phyloP scores from a whole-genome alignment of 2,797 vertebrate genomes.

The Hapalemur alaotrensis region DNA sequence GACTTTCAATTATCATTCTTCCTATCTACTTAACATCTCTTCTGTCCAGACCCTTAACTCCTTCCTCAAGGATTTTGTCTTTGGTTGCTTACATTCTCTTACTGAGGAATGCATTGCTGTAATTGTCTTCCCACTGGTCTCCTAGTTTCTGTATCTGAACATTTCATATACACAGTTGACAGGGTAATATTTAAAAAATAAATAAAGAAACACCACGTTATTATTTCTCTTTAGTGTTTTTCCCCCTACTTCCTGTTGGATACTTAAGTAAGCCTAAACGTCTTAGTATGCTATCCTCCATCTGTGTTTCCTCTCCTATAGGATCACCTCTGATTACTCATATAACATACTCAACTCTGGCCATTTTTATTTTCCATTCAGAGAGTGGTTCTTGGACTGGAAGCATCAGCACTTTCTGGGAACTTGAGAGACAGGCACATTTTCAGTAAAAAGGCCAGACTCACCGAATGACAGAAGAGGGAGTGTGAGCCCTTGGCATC shows the following conservation, averaged over 20 bases:
- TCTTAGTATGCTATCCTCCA: rapidly evolving
- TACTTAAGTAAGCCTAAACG: not conserved
- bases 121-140: not conserved
- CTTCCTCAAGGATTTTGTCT: not conserved
- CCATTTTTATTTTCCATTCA: not conserved
- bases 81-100: not conserved
- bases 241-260: too few relatives aligned
- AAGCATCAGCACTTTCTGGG: not conserved
- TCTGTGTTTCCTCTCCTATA: not conserved
- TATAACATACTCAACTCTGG: not conserved
- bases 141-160: not conserved
- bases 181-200: not conserved
- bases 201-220: not conserved
- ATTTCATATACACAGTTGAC: not conserved
- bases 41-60: not conserved
- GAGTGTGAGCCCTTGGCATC: not conserved
- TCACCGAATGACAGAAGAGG: not conserved
- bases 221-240: not conserved
- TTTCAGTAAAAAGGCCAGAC: not conserved
- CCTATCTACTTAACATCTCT: not conserved
- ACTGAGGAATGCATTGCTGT: too few relatives aligned
- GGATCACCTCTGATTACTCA: not conserved
- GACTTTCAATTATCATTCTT: not conserved
- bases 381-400: not conserved
- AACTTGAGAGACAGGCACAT: not conserved